Percentiles rank a stretch among this genome's conserved stretches.
These are phyloP conservation scores for Aphidoletes aphidimyza DNA, from an alignment of 2,888 invertebrate genomes.

Conservation along the genomic window DNA sequence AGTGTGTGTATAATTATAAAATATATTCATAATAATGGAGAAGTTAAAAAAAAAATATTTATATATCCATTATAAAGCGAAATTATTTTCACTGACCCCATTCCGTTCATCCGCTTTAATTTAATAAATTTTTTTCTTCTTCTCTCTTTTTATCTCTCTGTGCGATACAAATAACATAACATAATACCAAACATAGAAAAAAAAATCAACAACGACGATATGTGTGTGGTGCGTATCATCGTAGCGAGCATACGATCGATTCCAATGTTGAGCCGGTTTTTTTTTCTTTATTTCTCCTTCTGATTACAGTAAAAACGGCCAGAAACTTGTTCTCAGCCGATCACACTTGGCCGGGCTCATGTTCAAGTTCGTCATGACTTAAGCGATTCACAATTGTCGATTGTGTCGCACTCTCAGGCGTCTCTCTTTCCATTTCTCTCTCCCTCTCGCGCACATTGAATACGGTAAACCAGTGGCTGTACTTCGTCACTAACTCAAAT, in stretches of 20 bases:
- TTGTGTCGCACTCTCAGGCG: too few relatives aligned
- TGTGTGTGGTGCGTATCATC: slow-evolving; percentile 16
- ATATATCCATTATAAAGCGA: slow-evolving; percentile 51
- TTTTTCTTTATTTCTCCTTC: background rate
- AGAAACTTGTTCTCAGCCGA: background rate
- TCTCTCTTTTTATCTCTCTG: background rate
- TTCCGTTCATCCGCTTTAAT: slow-evolving; percentile 51
- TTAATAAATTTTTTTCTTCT: slow-evolving; percentile 30
- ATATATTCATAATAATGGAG: slow-evolving; percentile 46
- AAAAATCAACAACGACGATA: too few relatives aligned
- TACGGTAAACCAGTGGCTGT: background rate
- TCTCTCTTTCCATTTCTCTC: too few relatives aligned
- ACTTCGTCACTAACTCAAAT: background rate
- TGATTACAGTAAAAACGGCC: slow-evolving; percentile 12
- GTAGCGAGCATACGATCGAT: slow-evolving; percentile 35
- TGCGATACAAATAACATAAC: slow-evolving; percentile 49
- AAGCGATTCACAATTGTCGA: background rate
- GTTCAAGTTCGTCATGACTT: slow-evolving; percentile 1
- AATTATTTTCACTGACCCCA: slow-evolving; percentile 51
- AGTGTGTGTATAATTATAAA: slow-evolving; percentile 43
- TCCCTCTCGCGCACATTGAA: background rate
- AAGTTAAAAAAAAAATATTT: background rate
- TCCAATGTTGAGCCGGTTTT: slow-evolving; percentile 8
- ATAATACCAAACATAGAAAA: slow-evolving; percentile 49
- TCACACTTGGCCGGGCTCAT: background rate